These are phyloP conservation scores for Penaeus vannamei DNA, from an alignment of 1,140 invertebrate species.

Conservation along the genomic window DNA sequence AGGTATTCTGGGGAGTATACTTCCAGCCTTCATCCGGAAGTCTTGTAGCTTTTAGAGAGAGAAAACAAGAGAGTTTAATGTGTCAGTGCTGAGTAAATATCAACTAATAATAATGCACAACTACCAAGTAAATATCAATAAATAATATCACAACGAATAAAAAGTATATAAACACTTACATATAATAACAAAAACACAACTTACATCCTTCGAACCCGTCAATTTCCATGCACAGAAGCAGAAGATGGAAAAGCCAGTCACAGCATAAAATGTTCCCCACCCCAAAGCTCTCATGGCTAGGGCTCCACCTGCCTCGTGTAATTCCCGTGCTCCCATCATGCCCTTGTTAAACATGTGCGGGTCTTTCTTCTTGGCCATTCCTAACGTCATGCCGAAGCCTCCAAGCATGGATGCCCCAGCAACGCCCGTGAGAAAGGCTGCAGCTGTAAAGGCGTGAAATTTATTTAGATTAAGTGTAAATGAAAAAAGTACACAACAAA, in stretches of 20 bases:
- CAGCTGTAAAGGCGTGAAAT: conserved; percentile 76
- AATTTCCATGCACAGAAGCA: conserved; percentile 91
- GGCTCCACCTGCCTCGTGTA: conserved; percentile 82
- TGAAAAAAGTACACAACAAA: neutral
- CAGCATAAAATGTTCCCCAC: conserved; percentile 89
- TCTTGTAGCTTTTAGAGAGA: conserved; percentile 71
- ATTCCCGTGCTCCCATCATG: conserved; percentile 77
- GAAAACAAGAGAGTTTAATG: neutral
- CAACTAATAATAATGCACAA: neutral
- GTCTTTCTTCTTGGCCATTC: conserved; percentile 84
- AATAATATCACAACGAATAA: neutral
- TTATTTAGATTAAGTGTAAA: neutral
- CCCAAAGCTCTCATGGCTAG: conserved; percentile 87
- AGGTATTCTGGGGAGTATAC: conserved; percentile 81
- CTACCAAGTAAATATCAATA: neutral
- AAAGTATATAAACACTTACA: neutral
- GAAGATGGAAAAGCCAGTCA: conserved; percentile 84
- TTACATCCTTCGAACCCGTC: conserved; percentile 85
- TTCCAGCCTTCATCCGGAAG: conserved; percentile 73
- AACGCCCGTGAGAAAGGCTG: conserved; percentile 82
- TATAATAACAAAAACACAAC: conserved; percentile 49
- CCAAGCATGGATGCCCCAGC: conserved; percentile 84
- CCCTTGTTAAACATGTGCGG: conserved; percentile 86
- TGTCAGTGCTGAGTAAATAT: too few relatives aligned
- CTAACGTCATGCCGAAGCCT: conserved; percentile 86